A percentile compares a stretch with the other conserved stretches of the same genome.
These are phyloP conservation scores for Mus caroli DNA, from an alignment of 2,797 vertebrate genomes.

Conservation along the genomic window DNA sequence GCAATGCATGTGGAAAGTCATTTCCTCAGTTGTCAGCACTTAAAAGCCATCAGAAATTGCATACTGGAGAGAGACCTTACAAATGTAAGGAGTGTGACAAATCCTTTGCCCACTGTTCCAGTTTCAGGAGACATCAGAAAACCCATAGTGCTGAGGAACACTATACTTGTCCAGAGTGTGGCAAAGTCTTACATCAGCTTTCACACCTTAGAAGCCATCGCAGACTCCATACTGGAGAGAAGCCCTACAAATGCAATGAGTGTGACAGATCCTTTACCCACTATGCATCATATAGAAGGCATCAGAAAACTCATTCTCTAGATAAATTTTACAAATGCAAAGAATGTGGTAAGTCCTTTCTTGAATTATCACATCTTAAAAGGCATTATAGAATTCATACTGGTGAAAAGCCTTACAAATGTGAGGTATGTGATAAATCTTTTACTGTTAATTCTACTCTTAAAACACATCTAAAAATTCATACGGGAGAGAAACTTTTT, in stretches of 20 bases:
- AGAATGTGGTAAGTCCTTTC: background rate
- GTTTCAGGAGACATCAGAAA: constrained; percentile 18
- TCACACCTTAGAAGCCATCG: constrained; percentile 19
- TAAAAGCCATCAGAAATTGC: background rate
- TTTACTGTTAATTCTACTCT: constrained; percentile 31
- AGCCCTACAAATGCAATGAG: background rate
- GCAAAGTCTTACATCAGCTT: constrained; percentile 15
- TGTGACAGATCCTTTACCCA: background rate
- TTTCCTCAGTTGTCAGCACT: background rate
- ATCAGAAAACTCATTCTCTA: constrained; percentile 44
- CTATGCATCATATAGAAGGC: background rate
- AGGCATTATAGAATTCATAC: constrained; percentile 62
- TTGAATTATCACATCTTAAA: background rate
- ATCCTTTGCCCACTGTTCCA: background rate
- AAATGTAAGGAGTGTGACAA: background rate
- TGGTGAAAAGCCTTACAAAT: constrained; percentile 63
- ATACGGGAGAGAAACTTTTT: constrained; percentile 51
- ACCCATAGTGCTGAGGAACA: constrained; percentile 14
- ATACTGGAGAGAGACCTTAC: background rate
- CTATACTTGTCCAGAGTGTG: constrained; percentile 20
- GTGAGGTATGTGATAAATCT: constrained; percentile 37
- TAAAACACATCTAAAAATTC: constrained; percentile 58
- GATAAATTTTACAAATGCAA: constrained; percentile 9
- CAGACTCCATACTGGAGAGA: background rate
- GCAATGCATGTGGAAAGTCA: background rate